A percentile compares a stretch with the other conserved stretches of the same genome.
These are phyloP conservation scores for Aproaerema taeniolella DNA, from an alignment of 2,888 invertebrate species.

Conservation along the genomic window DNA sequence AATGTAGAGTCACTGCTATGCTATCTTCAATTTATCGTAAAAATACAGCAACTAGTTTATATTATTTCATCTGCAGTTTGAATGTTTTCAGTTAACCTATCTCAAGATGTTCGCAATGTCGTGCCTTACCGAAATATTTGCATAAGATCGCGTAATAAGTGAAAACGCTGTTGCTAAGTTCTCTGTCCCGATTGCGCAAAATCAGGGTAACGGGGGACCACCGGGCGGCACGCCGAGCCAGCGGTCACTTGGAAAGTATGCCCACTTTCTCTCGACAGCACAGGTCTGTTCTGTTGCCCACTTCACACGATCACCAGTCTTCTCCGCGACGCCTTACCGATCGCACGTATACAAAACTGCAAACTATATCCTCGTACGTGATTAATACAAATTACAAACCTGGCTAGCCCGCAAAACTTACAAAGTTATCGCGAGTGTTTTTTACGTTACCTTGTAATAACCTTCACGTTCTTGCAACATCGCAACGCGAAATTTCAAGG, in stretches of 20 bases:
- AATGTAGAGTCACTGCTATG: too few species aligned
- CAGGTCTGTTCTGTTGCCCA: too few species aligned
- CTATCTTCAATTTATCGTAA: too few species aligned
- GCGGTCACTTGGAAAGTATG: constrained; percentile 64
- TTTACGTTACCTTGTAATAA: constrained; percentile 14
- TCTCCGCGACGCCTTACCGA: constrained; percentile 20
- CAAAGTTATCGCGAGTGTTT: constrained; percentile 7
- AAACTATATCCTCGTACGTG: constrained; percentile 17
- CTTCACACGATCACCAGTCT: constrained; percentile 34
- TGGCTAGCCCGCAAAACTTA: constrained; percentile 7
- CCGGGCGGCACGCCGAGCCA: constrained; percentile 25
- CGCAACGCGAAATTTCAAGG: constrained; percentile 25
- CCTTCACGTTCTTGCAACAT: constrained; percentile 32
- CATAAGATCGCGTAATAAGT: constrained; percentile 25
- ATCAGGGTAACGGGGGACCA: constrained; percentile 51
- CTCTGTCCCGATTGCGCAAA: constrained; percentile 57
- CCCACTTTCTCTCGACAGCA: constrained; percentile 63
- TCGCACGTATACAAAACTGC: constrained; percentile 2
- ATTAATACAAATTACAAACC: constrained; percentile 2
- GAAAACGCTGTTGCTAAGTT: constrained; percentile 40
- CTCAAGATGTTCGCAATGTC: constrained; percentile 1
- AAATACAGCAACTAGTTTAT: too few species aligned
- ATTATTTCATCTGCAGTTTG: too few species aligned
- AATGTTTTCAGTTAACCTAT: too few species aligned
- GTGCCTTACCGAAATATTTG: constrained; percentile 13